These are phyloP conservation scores for Sula dactylatra DNA, from an alignment of 2,113 vertebrate genomes.

Conservation along the genomic window DNA sequence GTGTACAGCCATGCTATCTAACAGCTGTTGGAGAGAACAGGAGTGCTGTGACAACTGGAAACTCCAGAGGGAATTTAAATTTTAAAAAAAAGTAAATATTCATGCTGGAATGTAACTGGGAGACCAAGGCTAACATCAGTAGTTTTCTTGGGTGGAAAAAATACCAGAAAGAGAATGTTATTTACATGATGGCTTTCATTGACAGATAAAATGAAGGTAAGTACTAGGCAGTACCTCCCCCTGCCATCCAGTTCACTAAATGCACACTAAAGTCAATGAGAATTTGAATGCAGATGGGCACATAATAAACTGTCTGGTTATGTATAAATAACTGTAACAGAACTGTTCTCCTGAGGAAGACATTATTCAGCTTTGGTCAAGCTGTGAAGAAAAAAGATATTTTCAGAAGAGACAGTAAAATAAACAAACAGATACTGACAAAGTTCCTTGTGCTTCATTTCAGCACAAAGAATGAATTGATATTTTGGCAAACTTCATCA, in stretches of 20 bases:
- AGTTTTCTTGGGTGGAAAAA: neutral
- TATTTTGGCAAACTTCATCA: neutral
- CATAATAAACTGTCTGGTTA: neutral
- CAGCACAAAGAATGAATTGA: neutral
- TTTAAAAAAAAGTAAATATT: neutral
- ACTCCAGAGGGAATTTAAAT: neutral
- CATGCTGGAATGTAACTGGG: neutral
- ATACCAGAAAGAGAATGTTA: neutral
- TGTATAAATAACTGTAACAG: neutral
- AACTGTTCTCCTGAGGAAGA: slow-evolving; percentile 1
- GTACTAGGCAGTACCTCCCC: neutral
- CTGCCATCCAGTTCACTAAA: neutral
- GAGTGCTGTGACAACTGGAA: neutral
- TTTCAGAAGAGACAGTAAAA: slow-evolving; percentile 14
- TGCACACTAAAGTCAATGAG: neutral
- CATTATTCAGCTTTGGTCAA: neutral
- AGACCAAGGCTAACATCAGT: neutral
- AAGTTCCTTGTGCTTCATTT: neutral
- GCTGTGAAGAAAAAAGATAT: neutral
- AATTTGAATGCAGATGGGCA: neutral
- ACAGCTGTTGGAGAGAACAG: neutral
- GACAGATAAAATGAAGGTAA: neutral
- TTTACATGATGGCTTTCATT: neutral
- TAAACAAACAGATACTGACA: neutral
- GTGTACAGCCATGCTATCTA: neutral